Base-by-base conservation (phyloP, 1,140 invertebrate species). In the Lasioglossum albipes region DNA sequence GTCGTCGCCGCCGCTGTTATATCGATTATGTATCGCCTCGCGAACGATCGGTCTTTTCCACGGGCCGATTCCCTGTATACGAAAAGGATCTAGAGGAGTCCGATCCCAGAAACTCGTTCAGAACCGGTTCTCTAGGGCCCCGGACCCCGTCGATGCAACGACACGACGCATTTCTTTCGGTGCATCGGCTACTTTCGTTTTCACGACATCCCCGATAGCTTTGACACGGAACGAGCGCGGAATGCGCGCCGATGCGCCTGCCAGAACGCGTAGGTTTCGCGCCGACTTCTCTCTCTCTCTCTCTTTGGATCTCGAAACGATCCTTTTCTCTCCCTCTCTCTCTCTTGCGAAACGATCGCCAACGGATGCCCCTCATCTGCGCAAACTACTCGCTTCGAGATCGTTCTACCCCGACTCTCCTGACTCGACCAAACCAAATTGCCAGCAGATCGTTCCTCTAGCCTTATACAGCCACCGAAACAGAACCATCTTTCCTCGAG, bases 101-200 rank as follows among this genome's bases (percentile, higher is more conserved):
- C 49, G 74, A 70, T 69, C 66, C 62, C 71, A 88, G 84, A 42
- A 86, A 91, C 89, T 90, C 88, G 87, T 88, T 87, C 88, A 72
- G 86, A 90, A 91, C 90, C 90, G 90, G 90, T 90, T 91, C 83
- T 91, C 82, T 83, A 70, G 79, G 69, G 65, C 67, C 64, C 69
- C 52, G 7, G 57, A 73, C 84, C 84, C 10, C 45, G 85, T 88
- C 88, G 89, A 85, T 89, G 81, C 84, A 84, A 89, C 89, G 86
- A 87, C 87, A 85, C 84, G 89, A 89, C 88, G 89, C 88, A 79
- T 86, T 86, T 86, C 84, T 85, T 86, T 86, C 84, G 45, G 76
- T 77, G 81, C 73, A 86, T 86, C 84, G 84, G 85, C 89, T 87
- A 90, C 91, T 91, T 91, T 91, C 91, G 89, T 90, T 91, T 91